These are phyloP conservation scores for Crocuta crocuta DNA, from an alignment of 2,113 vertebrate genomes.

Conservation along the genomic window DNA sequence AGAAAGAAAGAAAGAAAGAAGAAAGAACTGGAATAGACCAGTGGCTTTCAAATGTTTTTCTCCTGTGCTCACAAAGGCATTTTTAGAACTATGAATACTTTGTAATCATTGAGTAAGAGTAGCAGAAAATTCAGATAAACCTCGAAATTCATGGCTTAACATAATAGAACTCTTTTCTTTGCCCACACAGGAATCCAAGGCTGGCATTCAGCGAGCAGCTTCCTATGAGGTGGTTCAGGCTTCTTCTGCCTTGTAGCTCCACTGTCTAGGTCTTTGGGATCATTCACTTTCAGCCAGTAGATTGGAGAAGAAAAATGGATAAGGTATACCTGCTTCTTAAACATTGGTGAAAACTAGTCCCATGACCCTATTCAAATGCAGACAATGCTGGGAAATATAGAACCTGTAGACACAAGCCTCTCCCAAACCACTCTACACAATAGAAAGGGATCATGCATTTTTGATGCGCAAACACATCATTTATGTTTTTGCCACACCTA, in stretches of 20 bases:
- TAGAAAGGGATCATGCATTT: background rate
- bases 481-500: background rate
- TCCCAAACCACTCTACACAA: background rate
- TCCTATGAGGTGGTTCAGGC: background rate
- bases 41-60: background rate
- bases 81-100: background rate
- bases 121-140: background rate
- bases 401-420: background rate
- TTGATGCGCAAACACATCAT: background rate
- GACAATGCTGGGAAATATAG: background rate
- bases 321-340: background rate
- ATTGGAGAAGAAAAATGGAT: background rate
- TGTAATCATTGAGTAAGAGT: background rate
- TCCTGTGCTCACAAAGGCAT: background rate
- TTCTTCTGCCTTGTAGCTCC: background rate
- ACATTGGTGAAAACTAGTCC: background rate
- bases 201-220: background rate
- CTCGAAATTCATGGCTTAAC: background rate
- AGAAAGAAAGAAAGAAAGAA: background rate
- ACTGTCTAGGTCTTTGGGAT: background rate
- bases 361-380: background rate
- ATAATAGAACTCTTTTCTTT: background rate
- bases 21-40: background rate
- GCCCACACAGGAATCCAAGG: background rate
- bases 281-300: background rate